Conservation (phyloP, 1,140 invertebrate genomes). For the Drepana arcuata region DNA sequence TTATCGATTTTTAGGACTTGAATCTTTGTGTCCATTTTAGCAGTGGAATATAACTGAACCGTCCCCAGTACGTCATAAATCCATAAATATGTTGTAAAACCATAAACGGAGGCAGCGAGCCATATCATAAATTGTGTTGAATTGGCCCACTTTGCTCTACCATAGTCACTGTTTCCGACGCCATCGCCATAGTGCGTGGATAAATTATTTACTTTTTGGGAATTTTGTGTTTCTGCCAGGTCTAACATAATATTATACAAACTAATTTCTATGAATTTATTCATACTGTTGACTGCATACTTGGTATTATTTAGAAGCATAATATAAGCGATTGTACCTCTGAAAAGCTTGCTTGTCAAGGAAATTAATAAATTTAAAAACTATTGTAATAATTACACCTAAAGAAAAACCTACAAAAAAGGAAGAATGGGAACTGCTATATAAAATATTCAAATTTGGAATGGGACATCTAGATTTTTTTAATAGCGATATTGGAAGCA, state of each 20-base stretch:
- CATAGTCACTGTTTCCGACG: not conserved
- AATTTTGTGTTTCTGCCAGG: not conserved
- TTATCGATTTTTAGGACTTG: not conserved
- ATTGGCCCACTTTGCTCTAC: slow-evolving; percentile 47
- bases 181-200: not conserved
- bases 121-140: slow-evolving; percentile 50
- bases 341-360: not conserved
- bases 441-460: not conserved
- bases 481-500: not conserved
- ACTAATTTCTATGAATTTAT: not conserved
- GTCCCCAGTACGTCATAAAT: slow-evolving; percentile 49
- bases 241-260: not conserved
- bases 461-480: not conserved
- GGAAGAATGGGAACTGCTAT: too few relatives aligned
- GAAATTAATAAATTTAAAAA: not conserved
- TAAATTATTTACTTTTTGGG: not conserved
- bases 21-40: not conserved
- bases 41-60: slow-evolving; percentile 44
- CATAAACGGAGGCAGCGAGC: slow-evolving; percentile 54
- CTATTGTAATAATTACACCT: not conserved
- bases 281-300: not conserved
- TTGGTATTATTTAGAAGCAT: not conserved
- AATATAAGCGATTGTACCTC: not conserved
- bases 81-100: slow-evolving; percentile 66
- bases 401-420: too few relatives aligned